Evolutionary conservation across 2,888 invertebrate species (phyloP), one percentile per base, ranked within the genome.

Genomic region (Rhyacophila evoluta): DNA sequence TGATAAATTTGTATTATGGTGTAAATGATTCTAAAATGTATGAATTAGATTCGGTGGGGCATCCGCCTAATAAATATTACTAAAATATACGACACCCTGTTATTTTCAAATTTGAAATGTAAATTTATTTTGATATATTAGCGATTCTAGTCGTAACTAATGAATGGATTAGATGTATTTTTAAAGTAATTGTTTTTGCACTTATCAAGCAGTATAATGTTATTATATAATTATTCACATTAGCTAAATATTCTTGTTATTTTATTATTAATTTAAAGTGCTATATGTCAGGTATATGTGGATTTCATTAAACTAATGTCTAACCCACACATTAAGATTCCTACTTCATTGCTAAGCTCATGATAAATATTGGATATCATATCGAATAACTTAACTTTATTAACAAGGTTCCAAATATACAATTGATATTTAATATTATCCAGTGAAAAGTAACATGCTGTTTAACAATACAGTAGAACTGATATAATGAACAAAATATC

Each of bases 1-100:
- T 75, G 75, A 75, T 75, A 69, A 69, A 75, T 75, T 74, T 75
- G 75, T 75, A 70, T 75, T 70, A 75, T 75, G 69, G 55, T 55
- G 55, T 55, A 55, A 55, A 55, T 55, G 39, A 75, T 75, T 75
- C 75, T 75, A 75, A 75, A 75, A 12, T 75, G 69, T 74, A 74
- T 74, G 67, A 74, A 67, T 74, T 74, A 74, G 74, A 74, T 55
- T 55, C 55, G 55, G 55, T 4, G 55, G 55, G 19, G 25, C 19
- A 6, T 10, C 25, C 55, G 25, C 55, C 55, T 19, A 55, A 19
- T 55, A 55, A 25, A 19, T 55, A 55, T 55, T 55, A 55, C 19
- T 55, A 55, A 8, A 4, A 33, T 33, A 4, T 33, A 33, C 29
- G 6, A 33, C 29, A 33, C 55, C 15, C 55, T 10, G 55, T 55